phyloP scores from a whole-genome alignment of 2,113 vertebrate species.

The Prinia subflava region DNA sequence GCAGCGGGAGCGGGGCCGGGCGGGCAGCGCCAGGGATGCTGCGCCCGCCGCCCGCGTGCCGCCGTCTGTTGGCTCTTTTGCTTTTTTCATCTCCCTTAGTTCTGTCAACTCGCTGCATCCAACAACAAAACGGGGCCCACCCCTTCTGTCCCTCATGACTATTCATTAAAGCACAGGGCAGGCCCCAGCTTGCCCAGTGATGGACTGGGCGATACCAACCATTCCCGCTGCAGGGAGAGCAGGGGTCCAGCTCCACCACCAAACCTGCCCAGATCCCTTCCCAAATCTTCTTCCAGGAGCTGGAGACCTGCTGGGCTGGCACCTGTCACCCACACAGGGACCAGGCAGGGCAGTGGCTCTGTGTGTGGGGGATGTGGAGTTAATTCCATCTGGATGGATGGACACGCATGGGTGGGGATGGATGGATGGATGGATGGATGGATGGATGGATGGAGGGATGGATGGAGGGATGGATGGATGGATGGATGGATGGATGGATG shows the following conservation, averaged over 20 bases:
- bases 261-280: not conserved
- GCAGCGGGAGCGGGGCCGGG: not conserved
- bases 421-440: not conserved
- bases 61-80: slow-evolving; percentile 58
- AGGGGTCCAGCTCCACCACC: not conserved
- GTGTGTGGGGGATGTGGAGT: accelerated
- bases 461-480: not conserved
- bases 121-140: slow-evolving; percentile 88
- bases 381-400: not conserved
- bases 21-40: slow-evolving; percentile 26
- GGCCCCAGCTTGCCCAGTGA: slow-evolving; percentile 85
- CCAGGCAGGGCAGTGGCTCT: not conserved
- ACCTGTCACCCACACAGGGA: not conserved
- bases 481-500: not conserved
- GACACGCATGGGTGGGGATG: not conserved
- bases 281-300: not conserved
- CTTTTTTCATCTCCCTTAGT: slow-evolving; percentile 74
- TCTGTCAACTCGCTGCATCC: slow-evolving; percentile 85
- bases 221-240: slow-evolving; percentile 33
- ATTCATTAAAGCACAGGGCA: slow-evolving; percentile 86
- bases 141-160: slow-evolving; percentile 84
- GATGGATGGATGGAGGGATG: not conserved
- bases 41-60: slow-evolving; percentile 20
- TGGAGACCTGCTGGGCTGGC: not conserved
- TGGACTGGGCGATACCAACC: slow-evolving; percentile 80